These are phyloP conservation scores for Calameuta idolon DNA, from an alignment of 2,888 invertebrate species.

Conservation along the genomic window DNA sequence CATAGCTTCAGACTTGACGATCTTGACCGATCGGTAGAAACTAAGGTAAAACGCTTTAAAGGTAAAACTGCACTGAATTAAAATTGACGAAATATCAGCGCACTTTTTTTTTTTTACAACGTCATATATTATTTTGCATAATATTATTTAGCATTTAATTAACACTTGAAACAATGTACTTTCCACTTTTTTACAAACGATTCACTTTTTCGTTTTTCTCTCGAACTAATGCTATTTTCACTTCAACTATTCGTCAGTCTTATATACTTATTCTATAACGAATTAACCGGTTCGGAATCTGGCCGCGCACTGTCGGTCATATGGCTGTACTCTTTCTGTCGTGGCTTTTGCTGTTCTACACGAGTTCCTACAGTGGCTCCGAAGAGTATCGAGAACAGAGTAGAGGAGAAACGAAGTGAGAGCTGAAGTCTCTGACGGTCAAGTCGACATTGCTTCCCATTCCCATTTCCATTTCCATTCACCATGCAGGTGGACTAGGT, in stretches of 20 bases:
- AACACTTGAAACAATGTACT: not conserved
- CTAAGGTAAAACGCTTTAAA: not conserved
- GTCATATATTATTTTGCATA: not conserved
- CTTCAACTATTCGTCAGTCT: not conserved
- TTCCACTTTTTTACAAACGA: not conserved
- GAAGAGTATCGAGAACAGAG: conserved; percentile 15
- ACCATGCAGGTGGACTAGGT: conserved; percentile 39
- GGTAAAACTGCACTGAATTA: not conserved
- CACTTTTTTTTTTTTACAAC: not conserved
- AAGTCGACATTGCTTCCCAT: conserved; percentile 16
- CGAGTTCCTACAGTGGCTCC: conserved; percentile 17
- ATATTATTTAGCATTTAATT: not conserved
- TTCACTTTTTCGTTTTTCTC: not conserved
- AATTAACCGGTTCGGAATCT: conserved; percentile 43
- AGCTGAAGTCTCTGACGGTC: conserved; percentile 31
- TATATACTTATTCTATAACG: conserved; percentile 15
- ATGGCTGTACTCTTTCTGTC: conserved; percentile 30
- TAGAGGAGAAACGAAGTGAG: conserved; percentile 30
- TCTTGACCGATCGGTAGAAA: not conserved
- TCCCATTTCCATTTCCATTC: conserved; percentile 48
- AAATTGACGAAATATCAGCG: not conserved
- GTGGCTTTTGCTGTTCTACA: conserved; percentile 24
- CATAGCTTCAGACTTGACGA: not conserved
- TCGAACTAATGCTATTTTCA: not conserved
- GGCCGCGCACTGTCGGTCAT: conserved; percentile 49